Percentiles rank a stretch among this genome's conserved stretches.
phyloP scores from a whole-genome alignment of 2,113 vertebrate species.

The Lampris megalopsis region DNA sequence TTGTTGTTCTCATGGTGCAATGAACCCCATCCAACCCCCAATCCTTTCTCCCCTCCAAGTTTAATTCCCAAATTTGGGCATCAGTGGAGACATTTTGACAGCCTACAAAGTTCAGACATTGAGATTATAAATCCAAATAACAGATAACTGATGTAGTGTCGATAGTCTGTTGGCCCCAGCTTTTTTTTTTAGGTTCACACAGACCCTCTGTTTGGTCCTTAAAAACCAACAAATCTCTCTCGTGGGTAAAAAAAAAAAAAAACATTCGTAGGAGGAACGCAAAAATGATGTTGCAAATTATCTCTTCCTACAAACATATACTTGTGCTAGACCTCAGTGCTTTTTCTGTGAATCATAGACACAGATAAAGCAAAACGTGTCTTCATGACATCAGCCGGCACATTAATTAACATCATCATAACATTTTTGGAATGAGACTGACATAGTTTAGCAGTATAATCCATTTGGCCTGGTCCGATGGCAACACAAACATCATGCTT shows the following conservation, averaged over 20 bases:
- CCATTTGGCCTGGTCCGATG: conserved; percentile 8
- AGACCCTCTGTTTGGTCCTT: not conserved
- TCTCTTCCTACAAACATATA: not conserved
- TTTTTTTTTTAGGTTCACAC: not conserved
- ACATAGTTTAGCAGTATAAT: not conserved
- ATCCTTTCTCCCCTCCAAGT: not conserved
- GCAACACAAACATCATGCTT: conserved; percentile 30
- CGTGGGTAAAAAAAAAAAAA: not conserved
- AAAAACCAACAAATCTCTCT: conserved; percentile 7
- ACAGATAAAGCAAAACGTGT: not conserved
- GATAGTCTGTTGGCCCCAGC: not conserved
- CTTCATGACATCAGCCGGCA: not conserved
- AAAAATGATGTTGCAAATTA: not conserved
- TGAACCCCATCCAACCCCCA: not conserved
- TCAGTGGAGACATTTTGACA: not conserved
- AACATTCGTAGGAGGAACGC: not conserved
- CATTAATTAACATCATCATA: not conserved
- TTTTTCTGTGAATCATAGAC: conserved; percentile 11
- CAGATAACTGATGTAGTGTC: not conserved
- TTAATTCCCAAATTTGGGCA: conserved; percentile 35
- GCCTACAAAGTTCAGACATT: not conserved
- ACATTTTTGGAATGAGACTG: not conserved
- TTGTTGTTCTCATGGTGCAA: not conserved
- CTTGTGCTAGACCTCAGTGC: not conserved
- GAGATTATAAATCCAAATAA: not conserved